These are phyloP conservation scores for Carcharodon carcharias DNA, from an alignment of 2,797 vertebrate genomes.

Conservation along the genomic window DNA sequence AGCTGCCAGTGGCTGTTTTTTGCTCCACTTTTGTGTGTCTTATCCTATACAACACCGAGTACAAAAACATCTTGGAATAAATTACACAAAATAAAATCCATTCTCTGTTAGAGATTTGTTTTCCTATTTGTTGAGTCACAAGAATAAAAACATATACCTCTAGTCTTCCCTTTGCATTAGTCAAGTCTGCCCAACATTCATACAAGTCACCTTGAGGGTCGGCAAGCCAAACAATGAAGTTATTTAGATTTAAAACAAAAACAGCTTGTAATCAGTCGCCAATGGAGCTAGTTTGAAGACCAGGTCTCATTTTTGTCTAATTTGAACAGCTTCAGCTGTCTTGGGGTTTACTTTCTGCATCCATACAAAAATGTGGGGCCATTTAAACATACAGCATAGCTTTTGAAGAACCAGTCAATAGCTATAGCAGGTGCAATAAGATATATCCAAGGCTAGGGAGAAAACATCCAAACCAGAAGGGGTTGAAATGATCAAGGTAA, in stretches of 20 bases:
- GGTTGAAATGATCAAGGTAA: neutral
- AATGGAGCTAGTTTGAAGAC: neutral
- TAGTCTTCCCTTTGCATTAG: neutral
- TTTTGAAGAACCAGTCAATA: neutral
- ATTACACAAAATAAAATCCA: slow-evolving; percentile 26
- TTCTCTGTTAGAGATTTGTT: neutral
- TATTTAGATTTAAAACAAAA: neutral
- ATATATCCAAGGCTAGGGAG: neutral
- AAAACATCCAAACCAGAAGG: neutral
- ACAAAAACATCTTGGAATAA: slow-evolving; percentile 30
- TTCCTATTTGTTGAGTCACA: neutral
- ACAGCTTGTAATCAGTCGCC: neutral
- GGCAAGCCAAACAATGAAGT: neutral
- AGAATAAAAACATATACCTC: neutral
- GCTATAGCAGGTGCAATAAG: neutral
- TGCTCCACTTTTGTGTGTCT: neutral
- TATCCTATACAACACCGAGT: neutral
- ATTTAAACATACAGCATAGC: neutral
- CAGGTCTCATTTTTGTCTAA: neutral
- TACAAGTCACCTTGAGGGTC: neutral
- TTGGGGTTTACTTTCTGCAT: neutral
- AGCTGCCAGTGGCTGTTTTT: neutral
- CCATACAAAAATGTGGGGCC: neutral
- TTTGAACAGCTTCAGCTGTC: neutral
- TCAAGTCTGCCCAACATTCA: neutral